Conservation (phyloP, 2,797 vertebrate genomes). For the Sebastes nivosus region DNA sequence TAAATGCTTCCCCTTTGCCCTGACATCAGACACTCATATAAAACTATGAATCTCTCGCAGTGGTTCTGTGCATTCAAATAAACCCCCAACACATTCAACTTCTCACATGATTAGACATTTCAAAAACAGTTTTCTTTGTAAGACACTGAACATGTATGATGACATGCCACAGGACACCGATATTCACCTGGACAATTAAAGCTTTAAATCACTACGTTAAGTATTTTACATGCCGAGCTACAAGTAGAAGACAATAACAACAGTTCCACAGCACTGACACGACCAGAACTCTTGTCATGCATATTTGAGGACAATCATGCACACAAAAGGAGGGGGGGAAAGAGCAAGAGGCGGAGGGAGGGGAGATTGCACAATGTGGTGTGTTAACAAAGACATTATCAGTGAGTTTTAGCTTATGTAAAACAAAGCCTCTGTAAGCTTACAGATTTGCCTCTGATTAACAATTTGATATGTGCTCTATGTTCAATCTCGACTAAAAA, state of each 20-base stretch:
- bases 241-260: constrained; percentile 31
- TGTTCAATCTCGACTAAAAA: constrained; percentile 26
- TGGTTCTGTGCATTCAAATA: constrained; percentile 17
- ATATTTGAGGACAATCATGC: constrained; percentile 66
- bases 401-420: constrained; percentile 31
- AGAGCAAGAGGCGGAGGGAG: constrained; percentile 50
- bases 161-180: constrained; percentile 43
- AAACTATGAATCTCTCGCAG: constrained; percentile 52
- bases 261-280: constrained; percentile 58
- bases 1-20: constrained; percentile 60
- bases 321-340: constrained; percentile 42
- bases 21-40: constrained; percentile 56
- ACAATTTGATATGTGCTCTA: constrained; percentile 47
- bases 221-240: constrained; percentile 52
- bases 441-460: constrained; percentile 47
- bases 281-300: constrained; percentile 66
- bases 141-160: constrained; percentile 66
- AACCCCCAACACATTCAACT: constrained; percentile 41
- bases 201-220: constrained; percentile 50
- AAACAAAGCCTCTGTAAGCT: constrained; percentile 44
- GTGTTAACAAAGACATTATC: constrained; percentile 41
- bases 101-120: constrained; percentile 50
- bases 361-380: constrained; percentile 50
- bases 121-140: constrained; percentile 44
- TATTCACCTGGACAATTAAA: constrained; percentile 47